Base-by-base conservation (phyloP, 2,888 invertebrate genomes). In the Raillietiella orientalis region DNA sequence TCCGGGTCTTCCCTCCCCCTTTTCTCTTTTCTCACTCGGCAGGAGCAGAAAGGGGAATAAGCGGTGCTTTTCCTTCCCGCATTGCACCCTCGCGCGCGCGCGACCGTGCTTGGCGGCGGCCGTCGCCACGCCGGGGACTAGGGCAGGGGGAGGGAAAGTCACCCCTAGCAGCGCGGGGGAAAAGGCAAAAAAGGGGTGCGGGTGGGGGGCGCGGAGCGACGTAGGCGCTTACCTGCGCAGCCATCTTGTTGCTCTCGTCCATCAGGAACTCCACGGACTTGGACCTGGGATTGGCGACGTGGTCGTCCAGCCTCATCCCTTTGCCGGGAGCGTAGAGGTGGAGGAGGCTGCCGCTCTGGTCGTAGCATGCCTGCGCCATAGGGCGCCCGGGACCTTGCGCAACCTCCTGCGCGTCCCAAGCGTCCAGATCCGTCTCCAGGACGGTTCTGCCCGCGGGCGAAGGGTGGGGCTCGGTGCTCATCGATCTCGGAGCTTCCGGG, bases 191-290 rank as follows among this genome's bases (percentile, higher is more conserved):
- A n/a, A n/a, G n/a, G n/a, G n/a, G n/a, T n/a, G n/a, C n/a, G n/a
- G n/a, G n/a, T n/a, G n/a, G n/a, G n/a, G n/a, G n/a, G n/a, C n/a
- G n/a, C n/a, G n/a, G n/a, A n/a, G n/a, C n/a, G n/a, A n/a, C n/a
- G n/a, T n/a, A n/a, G n/a, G n/a, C n/a, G n/a, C 67, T 65, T 44
- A 74, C 74, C 72, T 72, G 63, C 39, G 69, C 62, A 38, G 62
- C 64, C 44, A 66, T 67, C 44, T 74, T 66, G 55, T 72, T 75
- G 47, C 75, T 71, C 54, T 75, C 77, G 53, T 77, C 77, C 49
- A 79, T 60, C 46, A 79, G 62, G 56, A 77, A 79, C 60, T 79
- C 79, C 77, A 79, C 77, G 52, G 74, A 75, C 54, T 75, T 74
- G 55, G 53, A 41, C 41, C 51, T 38, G 41, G 45, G 37, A 28